A percentile compares a stretch with the other conserved stretches of the same genome.
Conservation (phyloP, 2,888 invertebrate species). For the Neuroscelio doddi region DNA sequence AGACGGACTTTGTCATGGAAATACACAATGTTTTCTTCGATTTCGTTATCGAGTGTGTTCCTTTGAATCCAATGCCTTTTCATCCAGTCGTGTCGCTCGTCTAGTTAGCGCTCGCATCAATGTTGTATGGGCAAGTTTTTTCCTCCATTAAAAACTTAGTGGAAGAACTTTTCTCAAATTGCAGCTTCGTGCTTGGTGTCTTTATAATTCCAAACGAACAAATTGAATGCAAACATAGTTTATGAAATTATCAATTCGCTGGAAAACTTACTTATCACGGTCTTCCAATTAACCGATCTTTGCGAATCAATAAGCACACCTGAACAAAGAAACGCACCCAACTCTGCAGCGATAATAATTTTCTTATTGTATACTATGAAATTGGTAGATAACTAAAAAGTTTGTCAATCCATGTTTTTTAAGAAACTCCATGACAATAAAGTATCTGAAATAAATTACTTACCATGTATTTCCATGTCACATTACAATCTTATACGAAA, state of each 20-base stretch:
- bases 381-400: too few species aligned
- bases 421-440: too few species aligned
- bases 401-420: too few species aligned
- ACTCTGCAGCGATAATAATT: too few species aligned
- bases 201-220: slow-evolving; percentile 10
- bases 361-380: too few species aligned
- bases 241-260: slow-evolving; percentile 5
- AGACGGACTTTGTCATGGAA: slow-evolving; percentile 39
- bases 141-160: slow-evolving; percentile 2
- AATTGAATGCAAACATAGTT: slow-evolving; percentile 4
- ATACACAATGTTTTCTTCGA: slow-evolving; percentile 30
- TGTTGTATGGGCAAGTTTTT: slow-evolving; percentile 14
- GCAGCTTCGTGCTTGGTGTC: slow-evolving; percentile 12
- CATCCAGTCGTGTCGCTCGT: slow-evolving; percentile 24
- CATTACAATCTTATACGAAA: too few species aligned
- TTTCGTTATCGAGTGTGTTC: slow-evolving; percentile 36
- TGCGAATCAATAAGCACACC: too few species aligned
- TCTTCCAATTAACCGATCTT: too few species aligned
- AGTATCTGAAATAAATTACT: too few species aligned
- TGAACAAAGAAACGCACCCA: too few species aligned
- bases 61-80: slow-evolving; percentile 32
- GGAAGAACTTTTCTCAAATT: slow-evolving; percentile 8
- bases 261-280: too few species aligned
- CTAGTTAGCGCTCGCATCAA: slow-evolving; percentile 24
- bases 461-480: too few species aligned